Evolutionary conservation across 2,797 vertebrate genomes (phyloP), one percentile per base, ranked within the genome.

Genomic region (Crocidura indochinensis): DNA sequence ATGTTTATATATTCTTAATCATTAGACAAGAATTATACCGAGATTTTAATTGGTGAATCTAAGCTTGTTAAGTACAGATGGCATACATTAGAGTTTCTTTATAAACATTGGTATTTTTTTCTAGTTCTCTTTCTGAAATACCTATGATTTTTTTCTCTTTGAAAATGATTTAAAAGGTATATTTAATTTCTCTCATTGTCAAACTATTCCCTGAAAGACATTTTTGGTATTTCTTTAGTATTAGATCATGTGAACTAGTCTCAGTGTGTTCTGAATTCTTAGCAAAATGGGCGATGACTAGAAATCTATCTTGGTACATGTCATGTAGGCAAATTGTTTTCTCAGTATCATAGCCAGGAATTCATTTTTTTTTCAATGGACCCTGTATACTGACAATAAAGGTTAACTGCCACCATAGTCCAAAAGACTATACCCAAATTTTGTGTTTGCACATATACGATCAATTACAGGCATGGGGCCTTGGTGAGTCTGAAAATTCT

Each of bases 1-100:
- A 82, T 1, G 71, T 91, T 93, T 68, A 72, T 22, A 67, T 69
- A n/a, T 84, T 89, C 92, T 83, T 71, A 93, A 92, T 87, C 84
- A 90, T 94, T 94, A 95, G 93, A 94, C 91, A 96, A 94, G 88
- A 92, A 95, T 71, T 88, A 88, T 92, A 96, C 77, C 91, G 94
- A 94, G 75, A 67, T 67, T 91, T 71, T 94, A 94, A 74, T 76
- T 92, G 88, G 92, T 91, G 53, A 92, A 92, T 91, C 78, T 80
- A 93, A 85, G 96, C 83, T 90, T 81, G 93, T 91, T 92, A 92
- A 94, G 78, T 93, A 92, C 87, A 90, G 90, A 93, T 67, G 85
- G 94, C 86, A 94, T 91, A 93, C 51, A 87, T 93, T 95, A 95
- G 93, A 60, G 95, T 96, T 93, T 94, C 77, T 83, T 88, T 92